Evolutionary conservation across 2,888 invertebrate genomes (phyloP), one percentile per base, ranked within the genome.

Genomic region (Hofmannophila pseudospretella): DNA sequence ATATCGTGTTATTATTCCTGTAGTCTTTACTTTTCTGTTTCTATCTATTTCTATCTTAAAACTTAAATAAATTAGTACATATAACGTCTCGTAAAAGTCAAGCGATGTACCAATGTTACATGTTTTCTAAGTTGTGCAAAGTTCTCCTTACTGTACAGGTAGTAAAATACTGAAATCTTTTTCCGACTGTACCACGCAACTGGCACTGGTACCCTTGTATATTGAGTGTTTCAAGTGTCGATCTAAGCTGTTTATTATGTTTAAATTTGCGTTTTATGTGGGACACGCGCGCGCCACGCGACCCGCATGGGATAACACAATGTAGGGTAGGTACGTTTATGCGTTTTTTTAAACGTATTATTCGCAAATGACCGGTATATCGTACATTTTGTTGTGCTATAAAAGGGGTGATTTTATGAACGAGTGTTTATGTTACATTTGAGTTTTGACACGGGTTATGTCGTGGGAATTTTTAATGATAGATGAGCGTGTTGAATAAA

Each of bases 221-320:
- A 16, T 5, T 4, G 5, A 16, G 5, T 16, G 16, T 16, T 65
- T 71, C 54, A 57, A 74, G 74, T 67, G 66, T 67, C 63, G 58
- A 63, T 66, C 68, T 59, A 54, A 67, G 58, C 59, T 58, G 70
- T 73, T 72, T 70, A 75, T 67, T 67, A 58, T 69, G 67, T 62
- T 74, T 56, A 70, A 78, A 81, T 79, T 80, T 66, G 74, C 74
- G 70, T 73, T 60, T 58, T 63, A 85, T 82, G 75, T 61, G 81
- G 79, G 81, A 76, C 85, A 85, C 84, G 82, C 76, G 82, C 62
- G 23, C 23, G 38, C 52, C 85, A 85, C 84, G 72, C 79, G 85
- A 80, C 84, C 85, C 84, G 84, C 82, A 84, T 84, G 54, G 40
- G 57, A 58, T 48, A 9, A 13, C 38, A 33, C 39, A 28, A 34